Evolutionary conservation across 2,888 invertebrate species (phyloP).

Genomic region (Perdita meconis): DNA sequence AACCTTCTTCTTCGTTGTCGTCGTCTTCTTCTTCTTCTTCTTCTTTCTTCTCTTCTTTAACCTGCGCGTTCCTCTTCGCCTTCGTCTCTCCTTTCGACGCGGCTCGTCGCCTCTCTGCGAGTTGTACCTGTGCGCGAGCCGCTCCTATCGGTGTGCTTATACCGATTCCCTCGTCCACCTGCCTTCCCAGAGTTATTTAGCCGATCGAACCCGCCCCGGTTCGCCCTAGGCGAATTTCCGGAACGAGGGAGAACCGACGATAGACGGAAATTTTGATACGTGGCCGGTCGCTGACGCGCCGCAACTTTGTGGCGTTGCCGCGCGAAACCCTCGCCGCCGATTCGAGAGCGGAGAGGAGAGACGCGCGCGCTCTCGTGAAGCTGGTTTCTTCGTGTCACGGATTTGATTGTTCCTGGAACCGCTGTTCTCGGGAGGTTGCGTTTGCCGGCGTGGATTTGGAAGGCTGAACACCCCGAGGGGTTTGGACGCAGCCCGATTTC

Average conservation of each 20-base stretch:
- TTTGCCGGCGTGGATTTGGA: no score
- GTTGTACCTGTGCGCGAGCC: slow-evolving; percentile 30
- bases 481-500: no score
- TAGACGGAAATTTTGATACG: slow-evolving; percentile 52
- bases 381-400: no score
- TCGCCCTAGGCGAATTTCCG: slow-evolving; percentile 67
- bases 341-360: no score
- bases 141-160: slow-evolving; percentile 50
- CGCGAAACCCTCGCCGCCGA: no score
- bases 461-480: no score
- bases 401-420: no score
- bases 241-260: slow-evolving; percentile 46
- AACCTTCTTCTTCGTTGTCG: slow-evolving; percentile 38
- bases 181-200: slow-evolving; percentile 68
- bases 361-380: no score
- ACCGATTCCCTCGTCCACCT: slow-evolving; percentile 72
- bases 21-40: slow-evolving; percentile 37
- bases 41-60: not conserved
- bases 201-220: slow-evolving; percentile 47
- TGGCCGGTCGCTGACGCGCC: not conserved
- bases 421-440: no score
- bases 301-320: not conserved
- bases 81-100: slow-evolving; percentile 38
- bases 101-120: slow-evolving; percentile 47
- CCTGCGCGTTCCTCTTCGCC: slow-evolving; percentile 28